A percentile compares a stretch with the other conserved stretches of the same genome.
These are phyloP conservation scores for Gymnorhina tibicen DNA, from an alignment of 2,113 vertebrate species.

Conservation along the genomic window DNA sequence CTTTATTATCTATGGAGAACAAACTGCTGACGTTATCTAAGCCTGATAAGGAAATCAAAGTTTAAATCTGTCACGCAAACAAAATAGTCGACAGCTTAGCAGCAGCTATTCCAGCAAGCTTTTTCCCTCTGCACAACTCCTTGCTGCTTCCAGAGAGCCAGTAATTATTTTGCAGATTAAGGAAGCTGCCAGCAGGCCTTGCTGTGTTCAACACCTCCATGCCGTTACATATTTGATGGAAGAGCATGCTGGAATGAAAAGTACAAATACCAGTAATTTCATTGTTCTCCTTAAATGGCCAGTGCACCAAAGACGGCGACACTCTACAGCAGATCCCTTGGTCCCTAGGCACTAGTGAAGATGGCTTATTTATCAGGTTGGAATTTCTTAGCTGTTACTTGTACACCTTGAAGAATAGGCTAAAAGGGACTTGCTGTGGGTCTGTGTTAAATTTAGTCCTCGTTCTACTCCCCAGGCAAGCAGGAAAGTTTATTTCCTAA, in stretches of 20 bases:
- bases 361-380: neutral
- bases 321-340: neutral
- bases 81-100: neutral
- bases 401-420: neutral
- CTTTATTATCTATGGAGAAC: neutral
- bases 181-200: neutral
- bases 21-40: neutral
- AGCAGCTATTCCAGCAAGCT: neutral
- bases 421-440: neutral
- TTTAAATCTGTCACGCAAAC: neutral
- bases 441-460: neutral
- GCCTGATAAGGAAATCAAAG: neutral
- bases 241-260: neutral
- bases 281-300: neutral
- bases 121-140: neutral
- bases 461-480: neutral
- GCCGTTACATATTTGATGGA: neutral
- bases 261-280: neutral
- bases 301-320: rapidly evolving
- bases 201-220: neutral
- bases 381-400: neutral
- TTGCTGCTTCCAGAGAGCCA: neutral
- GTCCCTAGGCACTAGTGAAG: neutral
- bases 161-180: constrained; percentile 9
- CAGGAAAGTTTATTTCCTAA: neutral